These are phyloP conservation scores for Ellobius talpinus DNA, from an alignment of 2,113 vertebrate genomes.

Conservation along the genomic window DNA sequence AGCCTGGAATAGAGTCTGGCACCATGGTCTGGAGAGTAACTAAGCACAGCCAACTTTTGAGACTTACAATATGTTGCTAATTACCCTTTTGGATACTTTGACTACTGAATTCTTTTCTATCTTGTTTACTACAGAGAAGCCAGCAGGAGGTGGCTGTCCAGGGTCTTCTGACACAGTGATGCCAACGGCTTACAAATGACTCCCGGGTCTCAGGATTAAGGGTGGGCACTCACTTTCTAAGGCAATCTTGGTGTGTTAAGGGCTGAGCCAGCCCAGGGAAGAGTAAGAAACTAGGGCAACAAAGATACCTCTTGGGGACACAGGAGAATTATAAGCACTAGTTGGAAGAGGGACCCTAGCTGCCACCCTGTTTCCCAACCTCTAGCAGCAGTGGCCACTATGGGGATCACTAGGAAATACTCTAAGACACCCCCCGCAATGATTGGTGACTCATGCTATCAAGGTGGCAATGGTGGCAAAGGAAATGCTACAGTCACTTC, in stretches of 20 bases:
- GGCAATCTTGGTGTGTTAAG: neutral
- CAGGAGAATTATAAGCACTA: neutral
- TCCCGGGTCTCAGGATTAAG: neutral
- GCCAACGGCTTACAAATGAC: neutral
- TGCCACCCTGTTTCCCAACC: neutral
- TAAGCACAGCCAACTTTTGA: slow-evolving; percentile 69
- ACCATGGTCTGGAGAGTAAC: slow-evolving; percentile 65
- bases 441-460: neutral
- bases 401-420: neutral
- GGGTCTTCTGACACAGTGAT: neutral
- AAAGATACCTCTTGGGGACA: neutral
- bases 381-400: neutral
- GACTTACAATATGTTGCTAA: slow-evolving; percentile 76
- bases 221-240: neutral
- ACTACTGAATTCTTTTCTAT: neutral
- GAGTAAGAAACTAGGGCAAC: neutral
- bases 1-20: slow-evolving; percentile 68
- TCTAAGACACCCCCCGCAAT: neutral
- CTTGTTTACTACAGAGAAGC: neutral
- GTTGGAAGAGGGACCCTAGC: neutral
- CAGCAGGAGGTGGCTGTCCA: neutral
- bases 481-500: neutral
- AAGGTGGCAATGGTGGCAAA: neutral
- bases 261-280: neutral
- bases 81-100: slow-evolving; percentile 75